Conservation (phyloP, 2,113 vertebrate genomes). For the Triplophysa tibetana region DNA sequence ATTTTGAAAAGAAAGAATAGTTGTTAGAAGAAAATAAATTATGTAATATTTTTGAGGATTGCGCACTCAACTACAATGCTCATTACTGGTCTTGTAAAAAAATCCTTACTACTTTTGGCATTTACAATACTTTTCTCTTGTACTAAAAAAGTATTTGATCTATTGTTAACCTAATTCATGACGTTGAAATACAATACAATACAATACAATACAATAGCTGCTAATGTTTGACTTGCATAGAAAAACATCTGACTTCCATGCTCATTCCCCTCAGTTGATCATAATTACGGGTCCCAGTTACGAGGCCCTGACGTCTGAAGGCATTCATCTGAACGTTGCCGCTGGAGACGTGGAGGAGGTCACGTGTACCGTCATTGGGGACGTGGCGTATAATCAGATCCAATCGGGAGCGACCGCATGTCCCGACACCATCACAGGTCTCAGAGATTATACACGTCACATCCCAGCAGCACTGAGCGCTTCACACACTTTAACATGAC, state of each 20-base stretch:
- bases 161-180: too few species aligned
- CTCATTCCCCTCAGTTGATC: conserved; percentile 72
- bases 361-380: conserved; percentile 81
- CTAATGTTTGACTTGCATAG: too few species aligned
- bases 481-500: neutral
- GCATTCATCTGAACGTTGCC: conserved; percentile 82
- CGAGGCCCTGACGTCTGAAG: conserved; percentile 80
- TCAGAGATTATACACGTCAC: neutral
- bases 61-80: too few species aligned
- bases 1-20: neutral
- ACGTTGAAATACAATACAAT: too few species aligned
- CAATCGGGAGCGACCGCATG: conserved; percentile 57
- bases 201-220: too few species aligned
- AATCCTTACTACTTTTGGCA: too few species aligned
- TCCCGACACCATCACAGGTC: conserved; percentile 67
- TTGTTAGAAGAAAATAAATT: neutral
- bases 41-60: too few species aligned
- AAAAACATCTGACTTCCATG: too few species aligned
- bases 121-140: too few species aligned
- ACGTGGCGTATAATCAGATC: conserved; percentile 75
- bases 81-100: too few species aligned
- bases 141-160: too few species aligned
- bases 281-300: conserved; percentile 87
- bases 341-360: conserved; percentile 74
- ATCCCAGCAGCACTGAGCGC: neutral